A percentile compares a stretch with the other conserved stretches of the same genome.
phyloP scores from a whole-genome alignment of 2,888 invertebrate species.

The Sylvicola cinctus region DNA sequence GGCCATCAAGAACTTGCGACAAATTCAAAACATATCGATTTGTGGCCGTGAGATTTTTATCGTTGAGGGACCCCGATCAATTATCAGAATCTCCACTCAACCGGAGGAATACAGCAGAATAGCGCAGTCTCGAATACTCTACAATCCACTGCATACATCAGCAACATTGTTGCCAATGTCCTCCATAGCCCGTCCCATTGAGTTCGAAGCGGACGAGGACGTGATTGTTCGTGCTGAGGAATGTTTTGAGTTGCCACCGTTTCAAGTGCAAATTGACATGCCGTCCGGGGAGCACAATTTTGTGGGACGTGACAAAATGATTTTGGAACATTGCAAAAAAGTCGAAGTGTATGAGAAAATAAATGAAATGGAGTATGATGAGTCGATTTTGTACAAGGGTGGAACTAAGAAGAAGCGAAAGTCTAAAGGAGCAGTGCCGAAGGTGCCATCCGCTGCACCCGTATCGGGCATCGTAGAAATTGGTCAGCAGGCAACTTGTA shows the following conservation, averaged over 20 bases:
- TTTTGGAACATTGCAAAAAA: constrained; percentile 24
- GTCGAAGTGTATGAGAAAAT: constrained; percentile 48
- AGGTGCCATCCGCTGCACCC: not conserved
- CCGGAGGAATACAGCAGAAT: constrained; percentile 39
- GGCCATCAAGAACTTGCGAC: constrained; percentile 37
- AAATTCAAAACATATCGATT: constrained; percentile 14
- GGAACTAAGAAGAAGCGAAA: constrained; percentile 20
- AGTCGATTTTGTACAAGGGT: constrained; percentile 44
- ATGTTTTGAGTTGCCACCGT: constrained; percentile 47
- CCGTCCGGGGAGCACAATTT: constrained; percentile 4
- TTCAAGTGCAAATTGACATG: constrained; percentile 21
- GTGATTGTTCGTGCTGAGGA: constrained; percentile 44
- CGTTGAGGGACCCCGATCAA: constrained; percentile 54
- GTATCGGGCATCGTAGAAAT: constrained; percentile 21
- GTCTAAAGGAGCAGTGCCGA: constrained; percentile 1
- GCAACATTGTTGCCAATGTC: constrained; percentile 15
- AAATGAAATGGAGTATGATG: constrained; percentile 48
- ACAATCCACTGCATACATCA: constrained; percentile 16
- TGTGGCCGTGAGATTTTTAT: constrained; percentile 49
- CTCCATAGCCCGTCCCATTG: constrained; percentile 17
- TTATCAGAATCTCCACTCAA: constrained; percentile 52
- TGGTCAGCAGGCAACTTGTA: constrained; percentile 11
- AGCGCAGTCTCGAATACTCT: constrained; percentile 24
- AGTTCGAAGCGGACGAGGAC: constrained; percentile 25
- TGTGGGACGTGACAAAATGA: constrained; percentile 5